Evolutionary conservation across 2,888 invertebrate species (phyloP).

Genomic region (Crioceris asparagi): DNA sequence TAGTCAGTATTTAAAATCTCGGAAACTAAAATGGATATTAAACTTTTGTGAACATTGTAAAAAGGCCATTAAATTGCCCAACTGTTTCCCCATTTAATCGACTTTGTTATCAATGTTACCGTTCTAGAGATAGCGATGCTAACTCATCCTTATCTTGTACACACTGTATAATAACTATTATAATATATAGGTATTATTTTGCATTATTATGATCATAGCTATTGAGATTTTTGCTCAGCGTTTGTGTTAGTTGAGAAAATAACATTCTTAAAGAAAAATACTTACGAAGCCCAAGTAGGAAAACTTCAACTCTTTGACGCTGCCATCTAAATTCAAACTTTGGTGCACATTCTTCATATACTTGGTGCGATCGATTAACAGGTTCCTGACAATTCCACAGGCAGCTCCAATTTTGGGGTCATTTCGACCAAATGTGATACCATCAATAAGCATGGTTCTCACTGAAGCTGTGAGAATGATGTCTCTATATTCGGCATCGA

Average conservation of each 20-base stretch:
- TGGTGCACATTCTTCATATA: slow-evolving; percentile 14
- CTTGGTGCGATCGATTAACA: slow-evolving; percentile 12
- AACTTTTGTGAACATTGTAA: too few species aligned
- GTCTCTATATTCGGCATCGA: slow-evolving; percentile 10
- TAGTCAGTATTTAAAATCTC: too few species aligned
- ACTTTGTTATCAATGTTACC: too few species aligned
- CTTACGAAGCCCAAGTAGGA: slow-evolving; percentile 22
- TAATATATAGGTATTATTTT: too few species aligned
- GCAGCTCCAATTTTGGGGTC: slow-evolving; percentile 16
- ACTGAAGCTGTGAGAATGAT: slow-evolving; percentile 19
- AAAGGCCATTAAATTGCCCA: too few species aligned
- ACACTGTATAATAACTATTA: too few species aligned
- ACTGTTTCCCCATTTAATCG: too few species aligned
- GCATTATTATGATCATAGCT: too few species aligned
- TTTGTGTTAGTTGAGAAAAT: background rate
- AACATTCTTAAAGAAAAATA: slow-evolving; percentile 4
- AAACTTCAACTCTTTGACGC: slow-evolving; percentile 12
- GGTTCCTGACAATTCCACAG: slow-evolving; percentile 19
- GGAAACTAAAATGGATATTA: too few species aligned
- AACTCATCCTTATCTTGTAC: too few species aligned
- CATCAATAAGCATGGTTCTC: slow-evolving; percentile 19
- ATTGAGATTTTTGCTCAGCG: too few species aligned
- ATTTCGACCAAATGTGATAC: slow-evolving; percentile 17
- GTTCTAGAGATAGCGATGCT: too few species aligned
- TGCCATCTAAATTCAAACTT: slow-evolving; percentile 9